Evolutionary conservation across 2,888 invertebrate species (phyloP), one percentile per base, ranked within the genome.

Genomic region (Eugnorisma glareosa): DNA sequence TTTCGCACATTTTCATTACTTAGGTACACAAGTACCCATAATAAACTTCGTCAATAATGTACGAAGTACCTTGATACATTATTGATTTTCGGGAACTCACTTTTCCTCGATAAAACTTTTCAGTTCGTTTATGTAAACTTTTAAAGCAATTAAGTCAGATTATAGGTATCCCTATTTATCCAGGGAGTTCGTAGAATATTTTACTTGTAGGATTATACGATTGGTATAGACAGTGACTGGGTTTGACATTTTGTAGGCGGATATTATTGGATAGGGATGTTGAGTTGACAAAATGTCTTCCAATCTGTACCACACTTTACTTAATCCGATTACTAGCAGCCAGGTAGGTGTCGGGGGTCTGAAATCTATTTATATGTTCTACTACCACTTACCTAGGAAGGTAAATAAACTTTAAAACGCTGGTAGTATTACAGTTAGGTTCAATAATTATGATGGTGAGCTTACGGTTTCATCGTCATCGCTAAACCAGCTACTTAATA

Each of bases 301-400:
- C 63, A 73, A 82, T 77, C 75, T 79, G 72, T 37, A 40, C 45
- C 70, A 74, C 77, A 72, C 81, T 86, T 86, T 76, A 86, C 75
- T 75, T 83, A 86, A 86, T 67, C 86, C 75, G 81, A 85, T 83
- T 84, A 81, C 73, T 51, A n/a, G 24, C 77, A 67, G 70, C 75
- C 73, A 74, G 71, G 77, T 73, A 63, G 66, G 66, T 82, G 77
- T 69, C 66, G 77, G 73, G 43, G 21, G 31, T 31, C 21, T 31
- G 15, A 70, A 75, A 75, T 68, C 70, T 67, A 35, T 73, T 75
- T 80, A 63, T 15, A 61, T 68, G 67, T 54, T 28, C 21, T 70
- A 45, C 15, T 4, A 66, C 28, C 28, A 51, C 63, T 75, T 57
- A 35, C 13, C 43, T 40, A 28, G 45, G 7, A 31, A 61, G 13